Conservation (phyloP, 1,140 invertebrate genomes). For the Drosophila novamexicana region DNA sequence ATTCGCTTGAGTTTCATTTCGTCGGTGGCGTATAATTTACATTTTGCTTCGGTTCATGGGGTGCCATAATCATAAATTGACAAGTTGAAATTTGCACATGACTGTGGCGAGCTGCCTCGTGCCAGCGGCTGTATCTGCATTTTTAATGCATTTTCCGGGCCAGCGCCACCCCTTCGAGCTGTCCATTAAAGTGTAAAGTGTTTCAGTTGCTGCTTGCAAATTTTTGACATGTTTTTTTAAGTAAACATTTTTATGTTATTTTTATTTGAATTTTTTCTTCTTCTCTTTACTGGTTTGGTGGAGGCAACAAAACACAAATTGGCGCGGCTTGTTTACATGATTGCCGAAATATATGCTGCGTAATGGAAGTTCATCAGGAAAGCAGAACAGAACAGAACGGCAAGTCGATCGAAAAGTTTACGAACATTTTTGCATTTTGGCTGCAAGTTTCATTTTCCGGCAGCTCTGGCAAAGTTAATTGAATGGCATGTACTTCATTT, state of each 20-base stretch:
- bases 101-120: conserved; percentile 24
- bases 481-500: conserved; percentile 77
- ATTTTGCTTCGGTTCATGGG: conserved; percentile 76
- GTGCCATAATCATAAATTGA: conserved; percentile 83
- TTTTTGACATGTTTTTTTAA: conserved; percentile 54
- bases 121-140: conserved; percentile 66
- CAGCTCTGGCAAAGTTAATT: conserved; percentile 62
- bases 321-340: conserved; percentile 77
- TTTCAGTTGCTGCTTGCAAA: conserved; percentile 51
- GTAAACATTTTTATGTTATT: conserved; percentile 10
- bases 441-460: conserved; percentile 51
- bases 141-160: conserved; percentile 70
- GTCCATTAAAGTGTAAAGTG: conserved; percentile 72
- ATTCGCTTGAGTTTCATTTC: conserved; percentile 76
- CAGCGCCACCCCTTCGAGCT: conserved; percentile 1
- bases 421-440: conserved; percentile 65
- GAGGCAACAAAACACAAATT: conserved; percentile 61
- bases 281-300: conserved; percentile 24
- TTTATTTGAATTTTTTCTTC: no score
- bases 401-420: conserved; percentile 61
- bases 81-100: conserved; percentile 82
- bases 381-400: not conserved
- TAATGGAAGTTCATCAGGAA: conserved; percentile 77
- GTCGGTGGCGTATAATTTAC: conserved; percentile 76
- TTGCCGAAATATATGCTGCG: conserved; percentile 73